Percentiles rank a stretch among this genome's conserved stretches.
Conservation (phyloP, 2,888 invertebrate species). For the Acanthosepion lycidas region DNA sequence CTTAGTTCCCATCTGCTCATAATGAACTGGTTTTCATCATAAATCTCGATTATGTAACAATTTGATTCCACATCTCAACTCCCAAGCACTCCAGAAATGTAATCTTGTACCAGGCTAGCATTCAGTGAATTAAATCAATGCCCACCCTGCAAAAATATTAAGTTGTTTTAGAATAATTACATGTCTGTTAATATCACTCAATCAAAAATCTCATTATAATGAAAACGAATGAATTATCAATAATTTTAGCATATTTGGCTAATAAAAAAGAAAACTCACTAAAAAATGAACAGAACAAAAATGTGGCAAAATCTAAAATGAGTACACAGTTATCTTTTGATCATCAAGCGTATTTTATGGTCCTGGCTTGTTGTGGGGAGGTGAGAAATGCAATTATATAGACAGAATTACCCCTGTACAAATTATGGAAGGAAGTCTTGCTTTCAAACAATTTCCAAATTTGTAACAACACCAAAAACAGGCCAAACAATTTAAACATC, state of each 20-base stretch:
- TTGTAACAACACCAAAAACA: neutral
- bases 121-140: no score
- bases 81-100: no score
- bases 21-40: no score
- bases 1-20: no score
- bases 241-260: slow-evolving; percentile 9
- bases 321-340: neutral
- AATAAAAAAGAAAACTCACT: neutral
- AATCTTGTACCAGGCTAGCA: no score
- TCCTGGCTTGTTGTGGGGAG: neutral
- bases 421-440: neutral
- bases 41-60: no score
- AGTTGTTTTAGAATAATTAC: neutral
- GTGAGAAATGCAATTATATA: neutral
- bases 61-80: no score
- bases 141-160: no score
- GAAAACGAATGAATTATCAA: neutral
- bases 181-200: neutral
- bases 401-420: neutral
- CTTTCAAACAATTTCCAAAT: neutral
- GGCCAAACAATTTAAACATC: slow-evolving; percentile 18
- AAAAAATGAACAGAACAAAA: neutral
- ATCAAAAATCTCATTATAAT: neutral
- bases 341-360: neutral
- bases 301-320: neutral